Evolutionary conservation across 1,140 invertebrate genomes (phyloP), one percentile per base, ranked within the genome.

Genomic region (Ceratina australensis): DNA sequence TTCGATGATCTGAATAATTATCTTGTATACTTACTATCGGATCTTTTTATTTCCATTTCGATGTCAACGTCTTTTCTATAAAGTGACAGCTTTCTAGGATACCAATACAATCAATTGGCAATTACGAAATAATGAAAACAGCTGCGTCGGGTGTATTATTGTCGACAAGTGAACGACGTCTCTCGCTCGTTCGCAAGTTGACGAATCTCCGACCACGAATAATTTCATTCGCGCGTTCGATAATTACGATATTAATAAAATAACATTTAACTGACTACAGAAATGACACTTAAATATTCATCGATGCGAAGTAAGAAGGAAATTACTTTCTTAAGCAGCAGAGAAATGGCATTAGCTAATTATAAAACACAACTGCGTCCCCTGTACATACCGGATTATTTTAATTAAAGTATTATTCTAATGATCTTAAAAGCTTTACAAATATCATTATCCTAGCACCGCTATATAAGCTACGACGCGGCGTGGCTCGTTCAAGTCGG

Each of bases 281-380:
- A 20, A 10, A 50, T 73, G 24, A 64, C 22, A 15, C 42, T 52
- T 42, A n/a, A 77, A 52, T 68, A 28, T 24, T 15, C 47, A n/a
- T 28, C 47, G 20, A 68, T 7, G 3, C n/a, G 22, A 16, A 33
- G 33, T 47, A 20, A 83, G 73, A 80, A 80, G 56, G 64, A 77
- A 84, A 83, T 80, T 65, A 28, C 42, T 78, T 66, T 81, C n/a
- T 22, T 61, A 49, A 61, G 20, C 33, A 33, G 13, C 42, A 49
- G 66, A 22, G 42, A 73, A 84, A 88, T 81, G 65, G 26, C 52
- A 80, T 81, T 74, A 18, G 42, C n/a, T 84, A 78, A 69, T 67
- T 69, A 80, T 90, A 89, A 89, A 87, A 86, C 80, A 42, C 89
- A 91, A 84, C 80, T 91, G 89, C 18, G 77, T 33, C 75, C 61